Evolutionary conservation across 1,140 invertebrate genomes (phyloP).

Genomic region (Dreissena rostriformis): DNA sequence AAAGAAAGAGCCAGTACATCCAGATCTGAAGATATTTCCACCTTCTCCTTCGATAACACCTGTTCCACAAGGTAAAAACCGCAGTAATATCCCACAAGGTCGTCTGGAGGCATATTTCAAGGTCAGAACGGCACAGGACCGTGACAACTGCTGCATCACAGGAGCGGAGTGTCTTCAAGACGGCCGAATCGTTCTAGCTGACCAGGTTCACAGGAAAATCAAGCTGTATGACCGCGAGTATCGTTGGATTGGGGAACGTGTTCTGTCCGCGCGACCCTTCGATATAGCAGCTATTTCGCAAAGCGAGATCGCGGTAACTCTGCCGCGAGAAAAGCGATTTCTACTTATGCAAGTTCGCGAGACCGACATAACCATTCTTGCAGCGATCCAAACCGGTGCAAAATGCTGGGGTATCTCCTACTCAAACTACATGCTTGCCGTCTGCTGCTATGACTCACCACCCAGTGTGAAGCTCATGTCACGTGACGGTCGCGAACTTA

Average conservation of each 20-base stretch:
- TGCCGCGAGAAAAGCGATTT: slow-evolving; percentile 59
- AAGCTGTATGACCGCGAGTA: slow-evolving; percentile 59
- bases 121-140: slow-evolving; percentile 54
- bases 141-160: slow-evolving; percentile 62
- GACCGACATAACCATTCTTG: slow-evolving; percentile 52
- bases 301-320: slow-evolving; percentile 58
- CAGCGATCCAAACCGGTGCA: slow-evolving; percentile 60
- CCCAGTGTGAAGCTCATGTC: slow-evolving; percentile 62
- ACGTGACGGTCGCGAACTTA: slow-evolving; percentile 60
- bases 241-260: slow-evolving; percentile 60
- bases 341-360: slow-evolving; percentile 56
- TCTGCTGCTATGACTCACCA: slow-evolving; percentile 59
- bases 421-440: slow-evolving; percentile 58
- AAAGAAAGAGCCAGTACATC: slow-evolving; percentile 22
- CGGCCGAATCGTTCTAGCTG: slow-evolving; percentile 55
- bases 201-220: slow-evolving; percentile 60
- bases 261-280: slow-evolving; percentile 58
- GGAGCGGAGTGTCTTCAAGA: slow-evolving; percentile 60
- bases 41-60: slow-evolving; percentile 54
- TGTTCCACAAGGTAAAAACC: slow-evolving; percentile 24
- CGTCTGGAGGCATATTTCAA: slow-evolving; percentile 60
- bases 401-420: slow-evolving; percentile 62
- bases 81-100: slow-evolving; percentile 49
- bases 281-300: slow-evolving; percentile 52
- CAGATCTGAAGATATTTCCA: slow-evolving; percentile 43